These are phyloP conservation scores for Vombatus ursinus DNA, from an alignment of 2,113 vertebrate genomes.

Conservation along the genomic window DNA sequence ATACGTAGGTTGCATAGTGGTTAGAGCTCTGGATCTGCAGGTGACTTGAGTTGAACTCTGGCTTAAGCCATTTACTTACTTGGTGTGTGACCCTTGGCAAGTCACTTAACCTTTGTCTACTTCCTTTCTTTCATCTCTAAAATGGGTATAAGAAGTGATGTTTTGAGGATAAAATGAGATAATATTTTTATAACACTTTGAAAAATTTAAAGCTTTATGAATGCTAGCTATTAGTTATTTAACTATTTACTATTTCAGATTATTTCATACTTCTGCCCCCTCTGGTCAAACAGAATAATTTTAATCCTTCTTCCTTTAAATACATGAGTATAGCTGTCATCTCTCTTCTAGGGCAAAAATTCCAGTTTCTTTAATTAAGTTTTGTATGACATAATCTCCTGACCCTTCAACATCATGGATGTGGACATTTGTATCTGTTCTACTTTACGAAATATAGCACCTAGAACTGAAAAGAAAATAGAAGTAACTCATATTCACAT, in stretches of 20 bases:
- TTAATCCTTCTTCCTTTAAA: background rate
- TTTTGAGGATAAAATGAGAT: background rate
- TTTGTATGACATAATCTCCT: background rate
- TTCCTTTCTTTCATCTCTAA: background rate
- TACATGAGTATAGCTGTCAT: background rate
- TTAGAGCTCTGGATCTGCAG: no score
- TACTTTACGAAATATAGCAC: background rate
- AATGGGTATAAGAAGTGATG: background rate
- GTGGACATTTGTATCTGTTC: background rate
- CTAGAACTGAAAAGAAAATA: background rate
- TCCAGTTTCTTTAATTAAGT: background rate
- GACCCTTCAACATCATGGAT: background rate
- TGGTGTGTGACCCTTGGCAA: background rate
- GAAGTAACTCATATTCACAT: background rate
- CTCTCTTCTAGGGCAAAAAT: background rate
- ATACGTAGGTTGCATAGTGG: no score
- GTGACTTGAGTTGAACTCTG: background rate
- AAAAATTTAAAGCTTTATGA: background rate
- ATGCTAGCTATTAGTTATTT: background rate
- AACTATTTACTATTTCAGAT: background rate
- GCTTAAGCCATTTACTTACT: background rate
- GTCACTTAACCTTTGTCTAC: background rate
- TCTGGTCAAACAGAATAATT: background rate
- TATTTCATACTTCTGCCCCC: background rate
- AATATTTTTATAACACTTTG: background rate